Evolutionary conservation across 2,113 vertebrate genomes (phyloP).

Genomic region (Chionomys nivalis): DNA sequence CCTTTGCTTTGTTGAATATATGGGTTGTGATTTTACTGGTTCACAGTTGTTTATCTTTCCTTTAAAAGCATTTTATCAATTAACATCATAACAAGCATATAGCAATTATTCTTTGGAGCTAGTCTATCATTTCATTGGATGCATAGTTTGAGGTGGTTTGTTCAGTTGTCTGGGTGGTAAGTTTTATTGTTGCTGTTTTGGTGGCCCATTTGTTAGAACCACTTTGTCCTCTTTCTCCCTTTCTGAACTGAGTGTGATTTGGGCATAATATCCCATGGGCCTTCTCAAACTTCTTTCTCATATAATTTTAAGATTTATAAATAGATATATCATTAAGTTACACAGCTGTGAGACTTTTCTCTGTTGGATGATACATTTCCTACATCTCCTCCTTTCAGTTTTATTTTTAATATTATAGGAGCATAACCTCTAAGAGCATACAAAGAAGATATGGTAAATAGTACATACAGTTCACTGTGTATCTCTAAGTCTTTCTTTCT

Average conservation of each 20-base stretch:
- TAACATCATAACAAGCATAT: neutral
- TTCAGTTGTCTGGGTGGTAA: neutral
- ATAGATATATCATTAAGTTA: neutral
- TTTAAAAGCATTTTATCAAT: neutral
- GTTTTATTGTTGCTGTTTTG: neutral
- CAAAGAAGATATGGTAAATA: neutral
- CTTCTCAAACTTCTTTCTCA: neutral
- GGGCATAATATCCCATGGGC: neutral
- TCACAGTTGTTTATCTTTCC: neutral
- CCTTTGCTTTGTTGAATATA: neutral
- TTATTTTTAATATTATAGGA: neutral
- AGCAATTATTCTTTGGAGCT: neutral
- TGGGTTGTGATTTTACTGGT: neutral
- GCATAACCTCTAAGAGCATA: neutral
- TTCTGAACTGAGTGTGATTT: neutral
- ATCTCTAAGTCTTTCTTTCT: neutral
- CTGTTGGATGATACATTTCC: neutral
- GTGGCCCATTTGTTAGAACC: fast-evolving
- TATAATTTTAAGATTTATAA: neutral
- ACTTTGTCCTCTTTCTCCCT: neutral
- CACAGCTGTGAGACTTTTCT: neutral
- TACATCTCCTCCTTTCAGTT: neutral
- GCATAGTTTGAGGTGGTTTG: neutral
- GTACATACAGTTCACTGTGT: neutral
- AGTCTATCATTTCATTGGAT: neutral